Evolutionary conservation across 2,113 vertebrate species (phyloP).

Genomic region (Martes martes): DNA sequence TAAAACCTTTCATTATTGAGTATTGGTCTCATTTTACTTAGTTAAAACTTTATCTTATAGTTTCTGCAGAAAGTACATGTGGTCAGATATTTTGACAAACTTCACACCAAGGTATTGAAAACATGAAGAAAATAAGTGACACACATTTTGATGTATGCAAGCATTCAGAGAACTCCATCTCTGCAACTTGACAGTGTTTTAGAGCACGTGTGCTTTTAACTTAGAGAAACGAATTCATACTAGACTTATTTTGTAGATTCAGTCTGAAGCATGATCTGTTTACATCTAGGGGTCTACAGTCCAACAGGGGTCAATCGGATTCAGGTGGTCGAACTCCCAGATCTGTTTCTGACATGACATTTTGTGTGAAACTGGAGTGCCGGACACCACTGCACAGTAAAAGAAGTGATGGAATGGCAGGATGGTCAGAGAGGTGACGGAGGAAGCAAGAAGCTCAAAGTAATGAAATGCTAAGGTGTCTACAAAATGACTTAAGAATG

Average conservation of each 20-base stretch:
- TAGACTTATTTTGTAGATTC: not conserved
- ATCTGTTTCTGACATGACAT: not conserved
- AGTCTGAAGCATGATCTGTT: not conserved
- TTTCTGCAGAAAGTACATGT: not conserved
- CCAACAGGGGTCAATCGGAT: constrained; percentile 14
- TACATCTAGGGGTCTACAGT: constrained; percentile 14
- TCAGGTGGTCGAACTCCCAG: not conserved
- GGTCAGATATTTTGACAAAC: not conserved
- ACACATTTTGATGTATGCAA: not conserved
- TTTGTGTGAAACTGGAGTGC: constrained; percentile 6
- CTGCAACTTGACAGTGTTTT: not conserved
- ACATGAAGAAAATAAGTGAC: not conserved
- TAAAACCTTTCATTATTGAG: constrained; percentile 30
- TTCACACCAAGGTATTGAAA: not conserved
- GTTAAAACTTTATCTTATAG: constrained; percentile 27
- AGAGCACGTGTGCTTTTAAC: not conserved
- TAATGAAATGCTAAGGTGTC: not conserved
- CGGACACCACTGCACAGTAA: not conserved
- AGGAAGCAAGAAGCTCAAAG: not conserved
- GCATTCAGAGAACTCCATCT: not conserved
- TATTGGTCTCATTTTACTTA: constrained; percentile 24
- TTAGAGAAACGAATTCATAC: not conserved
- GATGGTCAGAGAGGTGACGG: not conserved
- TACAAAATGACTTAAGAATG: not conserved
- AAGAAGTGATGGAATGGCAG: not conserved